Conservation (phyloP, 2,113 vertebrate species). For the Gallinago undulata region DNA sequence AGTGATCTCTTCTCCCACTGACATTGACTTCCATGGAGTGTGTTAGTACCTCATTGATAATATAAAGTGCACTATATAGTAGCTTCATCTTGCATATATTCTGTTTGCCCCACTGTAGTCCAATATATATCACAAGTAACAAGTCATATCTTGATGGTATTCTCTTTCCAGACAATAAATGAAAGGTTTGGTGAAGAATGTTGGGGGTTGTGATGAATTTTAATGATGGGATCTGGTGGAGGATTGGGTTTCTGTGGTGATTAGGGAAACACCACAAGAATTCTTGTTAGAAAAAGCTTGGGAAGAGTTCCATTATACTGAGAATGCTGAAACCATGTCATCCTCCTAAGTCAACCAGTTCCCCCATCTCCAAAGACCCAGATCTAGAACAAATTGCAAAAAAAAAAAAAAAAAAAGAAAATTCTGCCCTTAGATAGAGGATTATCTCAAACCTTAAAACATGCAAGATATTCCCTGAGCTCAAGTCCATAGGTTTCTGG, state of each 20-base stretch:
- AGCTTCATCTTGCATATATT: neutral
- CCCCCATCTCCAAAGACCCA: neutral
- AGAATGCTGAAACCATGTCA: neutral
- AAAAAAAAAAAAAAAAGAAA: neutral
- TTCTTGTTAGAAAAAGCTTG: neutral
- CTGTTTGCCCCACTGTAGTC: neutral
- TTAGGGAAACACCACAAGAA: neutral
- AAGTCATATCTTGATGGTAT: neutral
- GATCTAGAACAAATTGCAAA: neutral
- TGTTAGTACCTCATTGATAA: neutral
- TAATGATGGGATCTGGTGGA: neutral
- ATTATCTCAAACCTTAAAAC: neutral
- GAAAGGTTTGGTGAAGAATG: neutral
- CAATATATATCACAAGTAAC: neutral
- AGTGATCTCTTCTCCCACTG: neutral
- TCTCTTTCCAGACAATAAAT: neutral
- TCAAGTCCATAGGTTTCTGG: neutral
- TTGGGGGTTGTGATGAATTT: neutral
- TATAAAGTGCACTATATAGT: neutral
- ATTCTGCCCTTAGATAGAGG: neutral
- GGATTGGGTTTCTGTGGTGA: neutral
- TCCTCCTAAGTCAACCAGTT: neutral
- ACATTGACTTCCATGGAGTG: neutral
- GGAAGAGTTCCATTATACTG: neutral
- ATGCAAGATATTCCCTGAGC: neutral